Conservation (phyloP, 1,140 invertebrate species). For the Zaprionus davidi region DNA sequence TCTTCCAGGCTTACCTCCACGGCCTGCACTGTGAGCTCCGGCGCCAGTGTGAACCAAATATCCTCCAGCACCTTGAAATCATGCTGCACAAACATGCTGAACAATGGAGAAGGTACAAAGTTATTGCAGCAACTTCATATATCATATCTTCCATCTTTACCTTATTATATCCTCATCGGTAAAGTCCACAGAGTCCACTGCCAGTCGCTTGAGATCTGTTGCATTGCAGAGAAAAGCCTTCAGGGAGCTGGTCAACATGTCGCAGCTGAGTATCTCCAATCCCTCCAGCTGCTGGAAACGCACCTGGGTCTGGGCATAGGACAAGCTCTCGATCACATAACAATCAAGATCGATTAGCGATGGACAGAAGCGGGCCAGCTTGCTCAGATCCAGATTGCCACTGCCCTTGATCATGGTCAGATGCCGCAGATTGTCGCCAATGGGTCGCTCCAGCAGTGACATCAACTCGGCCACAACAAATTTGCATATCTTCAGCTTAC, state of each 20-base stretch:
- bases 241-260: constrained; percentile 85
- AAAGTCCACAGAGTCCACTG: constrained; percentile 85
- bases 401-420: constrained; percentile 87
- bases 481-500: constrained; percentile 87
- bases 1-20: constrained; percentile 84
- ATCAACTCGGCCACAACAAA: constrained; percentile 87
- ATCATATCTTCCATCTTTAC: constrained; percentile 49
- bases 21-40: constrained; percentile 86
- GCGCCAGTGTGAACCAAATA: constrained; percentile 88
- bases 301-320: constrained; percentile 85
- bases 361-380: constrained; percentile 86
- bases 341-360: constrained; percentile 86
- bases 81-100: constrained; percentile 85
- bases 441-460: constrained; percentile 85
- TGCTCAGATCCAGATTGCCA: constrained; percentile 86
- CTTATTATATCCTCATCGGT: constrained; percentile 87
- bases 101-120: background rate
- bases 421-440: constrained; percentile 86
- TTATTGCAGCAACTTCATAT: background rate
- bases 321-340: constrained; percentile 87
- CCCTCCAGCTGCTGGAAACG: constrained; percentile 87
- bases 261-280: constrained; percentile 87
- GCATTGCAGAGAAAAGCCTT: constrained; percentile 86
- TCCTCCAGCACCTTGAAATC: constrained; percentile 87
- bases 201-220: constrained; percentile 86